Evolutionary conservation across 2,888 invertebrate species (phyloP), one percentile per base, ranked within the genome.

Genomic region (Lissonota sp.): DNA sequence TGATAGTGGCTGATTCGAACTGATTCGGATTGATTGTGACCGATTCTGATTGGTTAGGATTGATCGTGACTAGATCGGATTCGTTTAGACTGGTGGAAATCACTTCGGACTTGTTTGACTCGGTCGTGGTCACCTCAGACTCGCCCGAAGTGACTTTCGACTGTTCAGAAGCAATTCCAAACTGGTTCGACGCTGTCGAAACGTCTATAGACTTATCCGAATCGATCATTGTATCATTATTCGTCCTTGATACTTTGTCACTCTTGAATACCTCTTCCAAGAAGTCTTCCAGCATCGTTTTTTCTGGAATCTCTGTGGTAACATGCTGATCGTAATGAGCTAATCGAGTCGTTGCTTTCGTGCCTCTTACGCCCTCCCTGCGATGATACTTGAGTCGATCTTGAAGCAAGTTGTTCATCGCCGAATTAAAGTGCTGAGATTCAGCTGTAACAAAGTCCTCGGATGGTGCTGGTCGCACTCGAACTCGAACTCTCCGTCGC

Each of bases 401-500:
- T 4, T 85, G 87, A 6, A 87, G 78, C 70, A 92, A 79, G 53
- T 86, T 87, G 78, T 92, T 92, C 1, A 89, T 66, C 0, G 91
- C 89, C 0, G 92, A 90, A 37, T 90, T 95, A 42, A 96, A 94
- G 88, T 95, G 95, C 91, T 97, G 97, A 0, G 97, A 97, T 91
- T 97, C 97, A 0, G 97, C 97, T 0, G 95, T 94, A 88, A 97
- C 97, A 67, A 97, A 95, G 37, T 95, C 94, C 90, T 97, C 97
- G 7, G 92, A 92, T 4, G 95, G 94, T 60, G 94, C 94, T 39
- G 95, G 95, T 83, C 95, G 95, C 0, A 96, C 95, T 84, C 96
- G 95, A 87, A 96, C 96, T 95, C 97, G 96, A 87, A 95, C 95
- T 69, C 97, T 96, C 82, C 96, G 95, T 79, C 96, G 94, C 77